Evolutionary conservation across 2,113 vertebrate species (phyloP).

Genomic region (Pollachius pollachius): DNA sequence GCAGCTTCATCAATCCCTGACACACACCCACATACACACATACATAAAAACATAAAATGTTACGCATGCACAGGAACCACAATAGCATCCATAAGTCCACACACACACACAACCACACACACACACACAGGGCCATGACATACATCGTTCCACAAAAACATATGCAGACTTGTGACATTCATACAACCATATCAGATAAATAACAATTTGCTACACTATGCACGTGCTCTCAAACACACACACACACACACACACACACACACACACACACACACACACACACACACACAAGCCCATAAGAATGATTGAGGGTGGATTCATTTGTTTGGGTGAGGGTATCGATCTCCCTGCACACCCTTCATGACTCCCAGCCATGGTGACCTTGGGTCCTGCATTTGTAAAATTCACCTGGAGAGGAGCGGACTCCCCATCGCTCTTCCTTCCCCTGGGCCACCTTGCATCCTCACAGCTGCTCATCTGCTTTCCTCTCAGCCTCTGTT

Average conservation of each 20-base stretch:
- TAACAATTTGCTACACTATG: background rate
- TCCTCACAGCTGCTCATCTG: background rate
- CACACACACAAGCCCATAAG: slow-evolving; percentile 34
- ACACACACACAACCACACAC: background rate
- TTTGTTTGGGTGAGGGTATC: slow-evolving; percentile 70
- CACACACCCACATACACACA: background rate
- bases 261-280: slow-evolving; percentile 5
- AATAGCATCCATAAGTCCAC: background rate
- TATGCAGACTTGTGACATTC: background rate
- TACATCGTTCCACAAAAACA: background rate
- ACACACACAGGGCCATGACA: background rate
- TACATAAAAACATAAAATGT: background rate
- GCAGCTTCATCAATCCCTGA: slow-evolving; percentile 14
- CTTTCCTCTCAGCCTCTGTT: background rate
- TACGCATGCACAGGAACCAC: background rate
- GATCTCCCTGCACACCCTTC: slow-evolving; percentile 41
- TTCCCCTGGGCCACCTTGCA: background rate
- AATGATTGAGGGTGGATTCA: slow-evolving; percentile 62
- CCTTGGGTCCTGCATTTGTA: slow-evolving; percentile 68
- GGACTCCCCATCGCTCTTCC: slow-evolving; percentile 5
- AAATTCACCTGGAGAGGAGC: slow-evolving; percentile 31
- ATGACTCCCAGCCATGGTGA: slow-evolving; percentile 52
- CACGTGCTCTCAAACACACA: slow-evolving; percentile 2
- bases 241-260: slow-evolving; percentile 16
- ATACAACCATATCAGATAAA: background rate